Evolutionary conservation across 2,888 invertebrate genomes (phyloP).

Genomic region (Mythimna lalbum): DNA sequence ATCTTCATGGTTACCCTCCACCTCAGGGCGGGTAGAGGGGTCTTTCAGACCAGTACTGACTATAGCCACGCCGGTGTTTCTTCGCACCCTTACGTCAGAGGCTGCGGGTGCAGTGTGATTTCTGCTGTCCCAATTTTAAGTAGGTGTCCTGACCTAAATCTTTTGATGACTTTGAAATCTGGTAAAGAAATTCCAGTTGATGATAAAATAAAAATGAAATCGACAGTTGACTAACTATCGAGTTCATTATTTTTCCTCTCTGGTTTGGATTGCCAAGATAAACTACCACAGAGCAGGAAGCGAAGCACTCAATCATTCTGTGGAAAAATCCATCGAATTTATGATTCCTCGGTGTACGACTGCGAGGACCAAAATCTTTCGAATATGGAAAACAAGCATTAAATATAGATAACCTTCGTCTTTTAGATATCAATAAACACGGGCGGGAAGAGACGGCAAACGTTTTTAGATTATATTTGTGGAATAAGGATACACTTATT

Average conservation of each 20-base stretch:
- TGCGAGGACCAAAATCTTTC: constrained; percentile 35
- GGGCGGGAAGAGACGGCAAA: not conserved
- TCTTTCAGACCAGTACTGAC: too few species aligned
- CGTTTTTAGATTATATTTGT: constrained; percentile 29
- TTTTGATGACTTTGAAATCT: too few species aligned
- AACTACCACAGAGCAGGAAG: constrained; percentile 2
- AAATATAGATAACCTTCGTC: constrained; percentile 42
- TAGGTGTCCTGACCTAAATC: too few species aligned
- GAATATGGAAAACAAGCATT: constrained; percentile 40
- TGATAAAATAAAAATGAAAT: too few species aligned
- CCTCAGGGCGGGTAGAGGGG: too few species aligned
- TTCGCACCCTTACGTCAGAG: too few species aligned
- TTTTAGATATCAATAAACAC: constrained; percentile 36
- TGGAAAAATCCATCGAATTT: constrained; percentile 36
- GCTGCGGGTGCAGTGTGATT: too few species aligned
- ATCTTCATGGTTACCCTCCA: too few species aligned
- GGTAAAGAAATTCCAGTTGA: too few species aligned
- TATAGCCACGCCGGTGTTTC: too few species aligned
- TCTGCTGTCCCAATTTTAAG: too few species aligned
- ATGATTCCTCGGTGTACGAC: constrained; percentile 35
- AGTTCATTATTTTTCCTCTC: constrained; percentile 7
- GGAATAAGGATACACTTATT: constrained; percentile 6
- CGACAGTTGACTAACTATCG: not conserved
- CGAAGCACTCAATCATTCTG: constrained; percentile 37
- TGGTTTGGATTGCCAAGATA: constrained; percentile 5